These are phyloP conservation scores for Microplitis manilae DNA, from an alignment of 2,888 invertebrate species.

Conservation along the genomic window DNA sequence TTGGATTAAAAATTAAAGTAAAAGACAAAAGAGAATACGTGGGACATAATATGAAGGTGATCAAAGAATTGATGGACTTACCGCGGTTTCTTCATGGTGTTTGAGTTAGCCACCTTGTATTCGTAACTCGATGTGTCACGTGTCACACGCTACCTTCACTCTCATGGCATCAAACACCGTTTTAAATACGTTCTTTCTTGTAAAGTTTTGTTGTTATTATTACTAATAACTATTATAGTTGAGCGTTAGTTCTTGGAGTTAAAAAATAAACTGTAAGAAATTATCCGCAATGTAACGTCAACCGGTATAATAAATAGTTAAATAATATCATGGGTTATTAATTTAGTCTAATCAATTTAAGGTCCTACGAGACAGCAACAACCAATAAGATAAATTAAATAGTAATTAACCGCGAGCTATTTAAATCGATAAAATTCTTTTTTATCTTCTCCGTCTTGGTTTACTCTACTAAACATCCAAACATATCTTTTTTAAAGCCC, in stretches of 20 bases:
- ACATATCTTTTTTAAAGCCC: neutral
- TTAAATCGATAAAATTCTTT: neutral
- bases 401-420: neutral
- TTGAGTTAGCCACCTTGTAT: constrained; percentile 50
- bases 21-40: neutral
- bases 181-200: neutral
- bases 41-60: neutral
- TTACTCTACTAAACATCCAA: constrained; percentile 5
- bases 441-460: neutral
- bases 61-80: constrained; percentile 51
- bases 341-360: neutral
- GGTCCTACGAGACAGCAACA: neutral
- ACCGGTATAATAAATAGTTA: neutral
- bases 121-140: constrained; percentile 61
- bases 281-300: neutral
- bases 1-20: neutral
- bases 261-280: neutral
- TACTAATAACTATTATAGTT: neutral
- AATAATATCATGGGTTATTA: neutral
- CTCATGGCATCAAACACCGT: constrained; percentile 57
- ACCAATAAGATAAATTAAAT: neutral
- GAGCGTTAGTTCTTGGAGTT: neutral
- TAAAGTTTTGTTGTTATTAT: neutral
- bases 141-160: constrained; percentile 58
- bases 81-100: constrained; percentile 66